phyloP scores from a whole-genome alignment of 2,797 vertebrate species.

The Furcifer pardalis region DNA sequence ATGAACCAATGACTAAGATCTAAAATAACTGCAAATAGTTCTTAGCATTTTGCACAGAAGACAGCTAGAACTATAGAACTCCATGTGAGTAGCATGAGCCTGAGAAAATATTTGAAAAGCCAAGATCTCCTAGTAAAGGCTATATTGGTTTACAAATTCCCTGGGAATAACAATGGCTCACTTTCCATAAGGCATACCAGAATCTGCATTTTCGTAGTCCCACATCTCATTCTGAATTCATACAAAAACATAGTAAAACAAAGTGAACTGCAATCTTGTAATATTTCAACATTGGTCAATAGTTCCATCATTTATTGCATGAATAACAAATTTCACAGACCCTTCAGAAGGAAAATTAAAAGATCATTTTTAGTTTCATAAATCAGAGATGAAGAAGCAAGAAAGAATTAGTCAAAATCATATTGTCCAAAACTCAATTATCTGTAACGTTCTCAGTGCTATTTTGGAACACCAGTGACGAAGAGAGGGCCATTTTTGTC shows the following conservation, averaged over 20 bases:
- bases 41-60: neutral
- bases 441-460: conserved; percentile 17
- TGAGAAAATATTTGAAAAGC: neutral
- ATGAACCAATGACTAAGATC: neutral
- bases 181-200: neutral
- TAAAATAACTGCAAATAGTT: neutral
- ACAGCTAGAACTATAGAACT: neutral
- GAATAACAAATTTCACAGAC: conserved; percentile 38
- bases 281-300: conserved; percentile 32
- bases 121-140: neutral
- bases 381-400: conserved; percentile 37
- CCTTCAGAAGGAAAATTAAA: conserved; percentile 33
- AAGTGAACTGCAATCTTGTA: neutral
- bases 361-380: conserved; percentile 51
- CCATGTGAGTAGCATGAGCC: neutral
- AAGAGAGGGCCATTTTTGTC: neutral
- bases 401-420: conserved; percentile 24
- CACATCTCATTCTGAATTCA: conserved; percentile 6
- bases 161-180: neutral
- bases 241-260: conserved; percentile 9
- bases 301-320: conserved; percentile 33
- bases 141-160: neutral
- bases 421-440: conserved; percentile 21
- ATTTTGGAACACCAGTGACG: neutral
- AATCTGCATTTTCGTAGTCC: neutral